Conservation (phyloP, 2,888 invertebrate genomes). For the Sinopyrophorus schimmeli region DNA sequence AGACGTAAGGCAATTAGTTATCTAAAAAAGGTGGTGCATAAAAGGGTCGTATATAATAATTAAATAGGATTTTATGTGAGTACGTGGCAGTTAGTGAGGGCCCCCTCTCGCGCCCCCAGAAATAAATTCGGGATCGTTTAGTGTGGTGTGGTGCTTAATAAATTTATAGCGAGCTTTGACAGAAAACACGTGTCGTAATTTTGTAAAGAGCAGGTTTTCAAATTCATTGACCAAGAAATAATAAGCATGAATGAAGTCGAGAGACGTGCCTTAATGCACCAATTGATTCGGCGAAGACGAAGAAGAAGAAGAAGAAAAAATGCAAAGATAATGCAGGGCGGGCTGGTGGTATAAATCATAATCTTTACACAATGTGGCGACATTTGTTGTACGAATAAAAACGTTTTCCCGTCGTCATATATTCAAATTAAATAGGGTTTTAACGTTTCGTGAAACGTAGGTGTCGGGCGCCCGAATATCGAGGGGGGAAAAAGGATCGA, state of each 20-base stretch:
- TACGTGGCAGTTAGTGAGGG: too few relatives aligned
- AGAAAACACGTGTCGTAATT: constrained; percentile 40
- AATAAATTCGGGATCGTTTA: constrained; percentile 21
- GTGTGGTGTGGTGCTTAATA: constrained; percentile 29
- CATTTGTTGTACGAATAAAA: constrained; percentile 43
- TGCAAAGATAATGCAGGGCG: constrained; percentile 1
- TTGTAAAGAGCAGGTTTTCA: constrained; percentile 38
- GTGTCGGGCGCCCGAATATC: constrained; percentile 26
- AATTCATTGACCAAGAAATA: constrained; percentile 33
- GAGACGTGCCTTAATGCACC: constrained; percentile 20
- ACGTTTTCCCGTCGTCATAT: constrained; percentile 48
- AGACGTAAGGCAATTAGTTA: too few relatives aligned
- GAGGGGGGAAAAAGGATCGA: constrained; percentile 26
- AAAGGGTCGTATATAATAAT: too few relatives aligned
- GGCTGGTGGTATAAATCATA: constrained; percentile 37
- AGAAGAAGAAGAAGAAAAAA: constrained; percentile 20
- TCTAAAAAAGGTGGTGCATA: too few relatives aligned
- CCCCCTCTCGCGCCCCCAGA: too few relatives aligned
- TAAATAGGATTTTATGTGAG: too few relatives aligned
- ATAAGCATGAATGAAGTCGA: constrained; percentile 32
- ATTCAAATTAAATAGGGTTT: constrained; percentile 51
- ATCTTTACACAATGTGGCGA: constrained; percentile 42
- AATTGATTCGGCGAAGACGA: too few relatives aligned
- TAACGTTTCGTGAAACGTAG: constrained; percentile 24
- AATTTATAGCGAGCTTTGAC: constrained; percentile 31